Evolutionary conservation across 2,888 invertebrate genomes (phyloP).

Genomic region (Tachina fera): DNA sequence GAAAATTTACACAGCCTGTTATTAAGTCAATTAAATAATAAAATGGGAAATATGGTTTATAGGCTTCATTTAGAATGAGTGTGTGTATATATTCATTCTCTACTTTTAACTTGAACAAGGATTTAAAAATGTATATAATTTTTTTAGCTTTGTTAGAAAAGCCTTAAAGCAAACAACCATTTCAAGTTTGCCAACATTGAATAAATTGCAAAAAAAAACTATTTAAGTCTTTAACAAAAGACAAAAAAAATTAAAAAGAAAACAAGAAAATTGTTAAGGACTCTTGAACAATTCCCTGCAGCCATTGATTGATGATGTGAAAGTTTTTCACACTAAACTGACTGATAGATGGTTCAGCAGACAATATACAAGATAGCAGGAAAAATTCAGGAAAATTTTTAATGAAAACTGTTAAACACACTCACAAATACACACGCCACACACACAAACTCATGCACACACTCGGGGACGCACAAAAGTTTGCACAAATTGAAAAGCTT

Average conservation of each 20-base stretch:
- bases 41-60: no score
- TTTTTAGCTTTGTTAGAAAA: not conserved
- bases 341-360: slow-evolving; percentile 70
- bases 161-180: not conserved
- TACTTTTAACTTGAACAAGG: no score
- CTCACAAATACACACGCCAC: not conserved
- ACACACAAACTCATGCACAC: no score
- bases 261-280: slow-evolving; percentile 20
- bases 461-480: not conserved
- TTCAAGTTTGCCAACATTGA: not conserved
- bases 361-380: not conserved
- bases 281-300: slow-evolving; percentile 57
- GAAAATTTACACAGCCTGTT: no score
- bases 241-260: not conserved
- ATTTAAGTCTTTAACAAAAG: slow-evolving; percentile 40
- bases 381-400: not conserved
- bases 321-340: slow-evolving; percentile 75
- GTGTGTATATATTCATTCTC: no score
- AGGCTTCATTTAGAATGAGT: no score
- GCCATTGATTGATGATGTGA: slow-evolving; percentile 80
- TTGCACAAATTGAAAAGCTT: slow-evolving; percentile 50
- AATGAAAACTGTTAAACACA: slow-evolving; percentile 11
- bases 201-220: slow-evolving; percentile 28
- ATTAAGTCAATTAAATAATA: no score
- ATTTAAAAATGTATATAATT: not conserved